Evolutionary conservation across 2,888 invertebrate genomes (phyloP).

Genomic region (Neelides folsomi): DNA sequence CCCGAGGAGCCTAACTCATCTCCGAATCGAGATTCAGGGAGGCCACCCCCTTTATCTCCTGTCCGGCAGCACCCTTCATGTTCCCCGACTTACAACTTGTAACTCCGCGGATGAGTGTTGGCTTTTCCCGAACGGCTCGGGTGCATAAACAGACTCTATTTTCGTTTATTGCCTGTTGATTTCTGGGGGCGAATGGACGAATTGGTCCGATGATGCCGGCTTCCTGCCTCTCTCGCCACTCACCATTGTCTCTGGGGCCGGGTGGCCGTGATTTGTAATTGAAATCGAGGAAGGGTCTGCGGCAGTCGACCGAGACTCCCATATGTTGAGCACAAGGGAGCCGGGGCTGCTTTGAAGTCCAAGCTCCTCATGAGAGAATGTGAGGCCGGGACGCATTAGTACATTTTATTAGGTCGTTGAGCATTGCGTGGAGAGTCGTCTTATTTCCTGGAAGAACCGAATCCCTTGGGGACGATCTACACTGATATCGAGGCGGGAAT

Average conservation of each 20-base stretch:
- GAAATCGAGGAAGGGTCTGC: conserved; percentile 4
- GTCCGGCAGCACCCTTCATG: conserved; percentile 7
- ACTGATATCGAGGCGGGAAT: conserved; percentile 34
- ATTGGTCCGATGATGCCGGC: conserved; percentile 30
- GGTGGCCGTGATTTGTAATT: not conserved
- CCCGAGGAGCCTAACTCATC: not conserved
- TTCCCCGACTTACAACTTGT: conserved; percentile 7
- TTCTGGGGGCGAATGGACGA: conserved; percentile 18
- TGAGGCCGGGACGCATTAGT: conserved; percentile 31
- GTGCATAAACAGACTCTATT: conserved; percentile 3
- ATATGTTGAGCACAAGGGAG: conserved; percentile 17
- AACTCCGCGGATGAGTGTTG: not conserved
- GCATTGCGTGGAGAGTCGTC: conserved; percentile 31
- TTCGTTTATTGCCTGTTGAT: conserved; percentile 34
- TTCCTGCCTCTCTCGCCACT: conserved; percentile 18
- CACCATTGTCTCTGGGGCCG: conserved; percentile 6
- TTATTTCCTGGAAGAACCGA: conserved; percentile 25
- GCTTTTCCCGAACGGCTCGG: not conserved
- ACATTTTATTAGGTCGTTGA: conserved; percentile 33
- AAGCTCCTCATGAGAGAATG: conserved; percentile 1
- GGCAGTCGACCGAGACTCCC: conserved; percentile 10
- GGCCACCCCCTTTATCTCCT: conserved; percentile 1
- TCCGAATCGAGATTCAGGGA: not conserved
- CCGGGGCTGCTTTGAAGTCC: not conserved
- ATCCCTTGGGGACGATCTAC: conserved; percentile 32